A percentile compares a stretch with the other conserved stretches of the same genome.
These are phyloP conservation scores for Vireo altiloquus DNA, from an alignment of 2,113 vertebrate genomes.

Conservation along the genomic window DNA sequence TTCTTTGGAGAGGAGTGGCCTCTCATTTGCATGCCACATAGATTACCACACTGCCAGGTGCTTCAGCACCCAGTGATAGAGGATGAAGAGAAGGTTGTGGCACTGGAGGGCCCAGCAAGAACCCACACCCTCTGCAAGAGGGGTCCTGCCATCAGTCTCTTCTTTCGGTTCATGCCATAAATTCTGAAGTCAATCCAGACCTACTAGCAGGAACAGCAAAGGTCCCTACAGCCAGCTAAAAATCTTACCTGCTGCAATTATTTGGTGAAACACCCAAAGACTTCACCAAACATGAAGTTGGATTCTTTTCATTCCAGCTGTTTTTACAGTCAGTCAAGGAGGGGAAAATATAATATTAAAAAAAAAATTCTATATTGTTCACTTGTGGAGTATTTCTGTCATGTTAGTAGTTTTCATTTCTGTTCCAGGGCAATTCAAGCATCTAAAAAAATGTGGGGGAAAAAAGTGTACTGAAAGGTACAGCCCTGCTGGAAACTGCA, in stretches of 20 bases:
- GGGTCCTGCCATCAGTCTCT: background rate
- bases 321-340: background rate
- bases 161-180: background rate
- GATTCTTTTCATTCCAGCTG: slow-evolving; percentile 9
- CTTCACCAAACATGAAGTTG: background rate
- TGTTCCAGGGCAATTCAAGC: background rate
- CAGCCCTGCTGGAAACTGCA: background rate
- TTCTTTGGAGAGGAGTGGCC: slow-evolving; percentile 13
- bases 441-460: background rate
- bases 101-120: background rate
- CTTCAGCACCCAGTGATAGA: background rate
- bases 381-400: background rate
- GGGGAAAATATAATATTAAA: too few species aligned
- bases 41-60: background rate
- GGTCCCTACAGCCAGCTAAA: background rate
- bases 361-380: background rate
- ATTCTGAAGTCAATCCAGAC: background rate
- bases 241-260: background rate
- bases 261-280: background rate
- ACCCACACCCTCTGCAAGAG: background rate
- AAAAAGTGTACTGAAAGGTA: background rate
- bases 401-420: background rate
- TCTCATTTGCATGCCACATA: background rate
- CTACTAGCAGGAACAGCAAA: background rate
- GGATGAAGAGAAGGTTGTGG: background rate